These are phyloP conservation scores for Schrankia costaestrigalis DNA, from an alignment of 2,888 invertebrate genomes.

Conservation along the genomic window DNA sequence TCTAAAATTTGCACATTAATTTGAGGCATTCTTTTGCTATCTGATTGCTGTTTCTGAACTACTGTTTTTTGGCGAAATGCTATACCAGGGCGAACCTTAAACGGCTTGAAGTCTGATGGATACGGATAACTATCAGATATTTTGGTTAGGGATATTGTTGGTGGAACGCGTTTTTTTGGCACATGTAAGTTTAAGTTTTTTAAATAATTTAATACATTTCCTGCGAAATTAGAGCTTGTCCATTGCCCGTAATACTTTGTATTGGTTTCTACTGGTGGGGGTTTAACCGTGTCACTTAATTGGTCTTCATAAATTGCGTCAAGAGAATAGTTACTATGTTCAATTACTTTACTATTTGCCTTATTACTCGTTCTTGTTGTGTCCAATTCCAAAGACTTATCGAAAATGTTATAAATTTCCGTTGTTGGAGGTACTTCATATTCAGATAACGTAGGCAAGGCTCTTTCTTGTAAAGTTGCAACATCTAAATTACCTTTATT, in stretches of 20 bases:
- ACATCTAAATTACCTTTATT: slow-evolving; percentile 18
- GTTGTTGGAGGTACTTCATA: slow-evolving; percentile 61
- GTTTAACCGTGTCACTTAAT: slow-evolving; percentile 50
- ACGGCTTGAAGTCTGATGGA: slow-evolving; percentile 51
- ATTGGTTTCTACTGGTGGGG: slow-evolving; percentile 47
- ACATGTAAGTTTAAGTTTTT: slow-evolving; percentile 56
- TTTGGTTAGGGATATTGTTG: slow-evolving; percentile 56
- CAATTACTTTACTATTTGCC: too few species aligned
- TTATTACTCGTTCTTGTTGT: too few species aligned
- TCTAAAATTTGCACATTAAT: slow-evolving; percentile 63
- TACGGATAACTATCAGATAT: slow-evolving; percentile 59
- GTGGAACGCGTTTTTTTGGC: too few species aligned
- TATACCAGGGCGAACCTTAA: slow-evolving; percentile 46
- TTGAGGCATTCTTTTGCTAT: slow-evolving; percentile 50
- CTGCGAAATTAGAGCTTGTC: slow-evolving; percentile 64
- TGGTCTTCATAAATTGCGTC: slow-evolving; percentile 22
- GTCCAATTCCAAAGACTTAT: slow-evolving; percentile 28
- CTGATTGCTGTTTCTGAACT: slow-evolving; percentile 39
- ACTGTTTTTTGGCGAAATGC: slow-evolving; percentile 51
- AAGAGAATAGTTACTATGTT: slow-evolving; percentile 9
- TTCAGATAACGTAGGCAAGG: slow-evolving; percentile 42
- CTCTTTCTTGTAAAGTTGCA: slow-evolving; percentile 15
- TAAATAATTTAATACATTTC: slow-evolving; percentile 62
- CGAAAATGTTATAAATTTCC: slow-evolving; percentile 19
- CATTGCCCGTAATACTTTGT: slow-evolving; percentile 61